Evolutionary conservation across 2,888 invertebrate species (phyloP).

Genomic region (Epistrophella euchroma): DNA sequence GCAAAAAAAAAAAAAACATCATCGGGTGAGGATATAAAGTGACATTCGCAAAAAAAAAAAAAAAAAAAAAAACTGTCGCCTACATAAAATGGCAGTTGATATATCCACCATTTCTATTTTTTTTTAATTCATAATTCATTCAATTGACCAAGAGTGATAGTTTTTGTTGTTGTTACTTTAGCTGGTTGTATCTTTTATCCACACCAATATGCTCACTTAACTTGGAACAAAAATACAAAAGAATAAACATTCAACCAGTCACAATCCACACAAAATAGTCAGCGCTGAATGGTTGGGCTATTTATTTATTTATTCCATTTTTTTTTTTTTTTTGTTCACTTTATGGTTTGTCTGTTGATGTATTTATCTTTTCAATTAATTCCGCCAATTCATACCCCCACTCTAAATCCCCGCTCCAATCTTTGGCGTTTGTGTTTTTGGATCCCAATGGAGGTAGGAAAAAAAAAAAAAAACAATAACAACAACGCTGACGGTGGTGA

Average conservation of each 20-base stretch:
- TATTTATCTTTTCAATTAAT: slow-evolving; percentile 76
- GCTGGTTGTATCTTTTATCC: slow-evolving; percentile 33
- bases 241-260: slow-evolving; percentile 73
- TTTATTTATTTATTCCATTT: slow-evolving; percentile 54
- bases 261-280: slow-evolving; percentile 61
- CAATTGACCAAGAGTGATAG: slow-evolving; percentile 60
- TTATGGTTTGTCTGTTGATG: slow-evolving; percentile 67
- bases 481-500: slow-evolving; percentile 44
- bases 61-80: slow-evolving; percentile 16
- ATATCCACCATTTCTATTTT: slow-evolving; percentile 71
- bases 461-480: slow-evolving; percentile 31
- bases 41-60: slow-evolving; percentile 6
- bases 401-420: slow-evolving; percentile 73
- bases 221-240: slow-evolving; percentile 21
- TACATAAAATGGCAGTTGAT: slow-evolving; percentile 71
- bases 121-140: slow-evolving; percentile 39
- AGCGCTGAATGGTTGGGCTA: slow-evolving; percentile 72
- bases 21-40: slow-evolving; percentile 38
- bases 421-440: slow-evolving; percentile 8
- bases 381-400: slow-evolving; percentile 71
- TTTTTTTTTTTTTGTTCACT: slow-evolving; percentile 31
- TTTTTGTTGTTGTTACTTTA: slow-evolving; percentile 13
- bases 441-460: slow-evolving; percentile 47
- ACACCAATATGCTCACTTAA: slow-evolving; percentile 41
- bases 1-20: slow-evolving; percentile 27